Evolutionary conservation across 2,888 invertebrate genomes (phyloP), one percentile per base, ranked within the genome.

Genomic region (Coleophora deauratella): DNA sequence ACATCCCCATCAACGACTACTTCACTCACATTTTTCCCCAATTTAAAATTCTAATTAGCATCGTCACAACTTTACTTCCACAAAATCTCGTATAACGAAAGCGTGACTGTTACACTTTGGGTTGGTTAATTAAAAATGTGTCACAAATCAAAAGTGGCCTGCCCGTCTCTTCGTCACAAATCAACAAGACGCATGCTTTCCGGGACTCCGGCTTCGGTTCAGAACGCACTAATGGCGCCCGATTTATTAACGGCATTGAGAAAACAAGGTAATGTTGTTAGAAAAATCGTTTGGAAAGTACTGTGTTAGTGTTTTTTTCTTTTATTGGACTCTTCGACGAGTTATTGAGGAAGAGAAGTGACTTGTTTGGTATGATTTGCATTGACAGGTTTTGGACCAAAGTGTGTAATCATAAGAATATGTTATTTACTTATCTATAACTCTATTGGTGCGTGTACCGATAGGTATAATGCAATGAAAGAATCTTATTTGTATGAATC

Each of bases 131-230:
- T 21, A 21, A 21, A 21, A 21, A 21, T 21, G 21, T 21, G 21
- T 28, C 34, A 55, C 50, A 59, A 62, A 61, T 62, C 60, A 64
- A 57, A 51, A 57, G 40, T 52, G 45, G 52, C 61, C 67, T 60
- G 72, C 72, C 75, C 71, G 71, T 77, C 78, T 66, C 68, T 66
- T 68, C 72, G 67, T 76, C 81, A 77, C 82, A 81, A 81, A 82
- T 81, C 81, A 81, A 61, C 68, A 72, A 79, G 81, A 81, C 75
- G 65, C 72, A 82, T 76, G 79, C 61, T 68, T 81, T 81, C 82
- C 80, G 76, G 66, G 70, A 57, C 56, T 62, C 51, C 46, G 49
- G 52, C 69, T 21, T 21, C 3, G 21, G 21, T 6, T 21, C 21
- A 65, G 73, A 72, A 68, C 61, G 57, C 53, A 57, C 66, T 73